Evolutionary conservation across 2,888 invertebrate genomes (phyloP).

Genomic region (Leistus spinibarbis): DNA sequence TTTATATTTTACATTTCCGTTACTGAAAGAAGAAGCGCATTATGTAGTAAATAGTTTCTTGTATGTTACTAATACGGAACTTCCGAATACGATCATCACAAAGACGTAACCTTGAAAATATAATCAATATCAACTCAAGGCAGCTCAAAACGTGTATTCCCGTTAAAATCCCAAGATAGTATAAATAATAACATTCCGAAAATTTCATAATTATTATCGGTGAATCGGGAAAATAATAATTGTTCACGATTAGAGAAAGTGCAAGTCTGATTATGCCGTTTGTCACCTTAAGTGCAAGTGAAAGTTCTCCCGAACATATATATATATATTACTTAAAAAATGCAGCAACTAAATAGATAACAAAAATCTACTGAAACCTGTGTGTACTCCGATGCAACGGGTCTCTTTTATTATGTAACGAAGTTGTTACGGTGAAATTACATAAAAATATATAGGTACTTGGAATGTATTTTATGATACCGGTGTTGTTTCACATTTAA

Average conservation of each 20-base stretch:
- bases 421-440: neutral
- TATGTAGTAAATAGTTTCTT: too few species aligned
- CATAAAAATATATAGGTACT: neutral
- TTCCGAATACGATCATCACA: too few species aligned
- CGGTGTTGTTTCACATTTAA: too few species aligned
- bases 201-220: neutral
- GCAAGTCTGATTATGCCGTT: neutral
- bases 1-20: too few species aligned
- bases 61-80: too few species aligned
- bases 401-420: neutral
- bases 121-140: too few species aligned
- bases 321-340: neutral
- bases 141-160: too few species aligned
- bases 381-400: neutral
- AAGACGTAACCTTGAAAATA: too few species aligned
- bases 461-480: neutral
- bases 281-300: neutral
- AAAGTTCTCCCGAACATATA: neutral
- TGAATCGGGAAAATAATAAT: neutral
- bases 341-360: neutral
- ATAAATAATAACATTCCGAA: neutral
- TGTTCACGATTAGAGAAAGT: neutral
- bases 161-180: too few species aligned
- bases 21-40: too few species aligned
- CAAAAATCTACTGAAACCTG: neutral